Conservation (phyloP, 23 tunicate species). For the Aplidium turbinatum region DNA sequence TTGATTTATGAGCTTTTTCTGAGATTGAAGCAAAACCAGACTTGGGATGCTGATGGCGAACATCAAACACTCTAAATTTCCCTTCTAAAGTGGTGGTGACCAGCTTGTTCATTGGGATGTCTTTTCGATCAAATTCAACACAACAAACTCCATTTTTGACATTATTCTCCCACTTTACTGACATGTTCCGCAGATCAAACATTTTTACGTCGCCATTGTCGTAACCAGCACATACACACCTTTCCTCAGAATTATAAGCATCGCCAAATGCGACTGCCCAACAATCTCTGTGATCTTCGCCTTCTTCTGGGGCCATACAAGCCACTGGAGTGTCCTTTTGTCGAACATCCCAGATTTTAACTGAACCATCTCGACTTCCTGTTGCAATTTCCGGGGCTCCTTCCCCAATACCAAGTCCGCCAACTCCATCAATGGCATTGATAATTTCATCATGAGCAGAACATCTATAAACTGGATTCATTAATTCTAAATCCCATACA, state of each 20-base stretch:
- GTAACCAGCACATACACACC: constrained; percentile 94
- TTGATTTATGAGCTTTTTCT: constrained; percentile 96
- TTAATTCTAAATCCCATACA: constrained; percentile 85
- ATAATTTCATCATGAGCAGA: constrained; percentile 87
- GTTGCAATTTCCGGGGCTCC: constrained; percentile 98
- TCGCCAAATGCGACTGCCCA: constrained; percentile 99
- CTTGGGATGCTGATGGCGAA: constrained; percentile 84
- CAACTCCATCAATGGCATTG: constrained; percentile 94
- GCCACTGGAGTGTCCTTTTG: constrained; percentile 95
- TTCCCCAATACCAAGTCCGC: constrained; percentile 93
- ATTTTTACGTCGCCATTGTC: constrained; percentile 97
- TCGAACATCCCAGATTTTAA: constrained; percentile 95
- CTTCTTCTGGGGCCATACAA: constrained; percentile 93
- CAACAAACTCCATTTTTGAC: constrained; percentile 91
- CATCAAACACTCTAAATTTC: constrained; percentile 84
- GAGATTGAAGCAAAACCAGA: constrained; percentile 79
- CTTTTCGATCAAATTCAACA: constrained; percentile 91
- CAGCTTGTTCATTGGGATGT: constrained; percentile 93
- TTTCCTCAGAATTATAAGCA: constrained; percentile 78
- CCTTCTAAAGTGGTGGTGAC: constrained; percentile 85
- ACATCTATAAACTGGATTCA: constrained; percentile 50
- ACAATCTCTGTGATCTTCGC: constrained; percentile 81
- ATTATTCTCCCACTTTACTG: constrained; percentile 94
- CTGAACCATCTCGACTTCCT: constrained; percentile 95
- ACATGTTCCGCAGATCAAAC: constrained; percentile 90